Base-by-base conservation (phyloP, 2,888 invertebrate species). In the Drosophila paramelanica region DNA sequence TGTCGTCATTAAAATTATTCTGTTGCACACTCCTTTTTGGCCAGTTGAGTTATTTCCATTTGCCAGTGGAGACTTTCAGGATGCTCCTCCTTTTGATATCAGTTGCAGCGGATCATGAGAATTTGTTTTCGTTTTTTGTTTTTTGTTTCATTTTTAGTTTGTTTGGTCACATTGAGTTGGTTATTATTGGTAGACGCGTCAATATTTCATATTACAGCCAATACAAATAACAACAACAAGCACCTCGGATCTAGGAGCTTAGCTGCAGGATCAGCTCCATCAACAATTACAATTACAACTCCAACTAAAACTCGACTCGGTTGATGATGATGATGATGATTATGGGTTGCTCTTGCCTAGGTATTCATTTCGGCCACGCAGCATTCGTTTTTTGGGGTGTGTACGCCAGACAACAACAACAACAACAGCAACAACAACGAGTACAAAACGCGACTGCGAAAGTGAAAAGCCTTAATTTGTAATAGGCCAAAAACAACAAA, bases 401-500 rank as follows among this genome's bases (percentile, higher is more conserved):
- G 86, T 83, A 67, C 75, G 61, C 17, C 67, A 67, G 67, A 65
- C 73, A 61, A 75, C 66, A 50, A 59, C 33, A 33, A 33, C 31
- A 31, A 8, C 31, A 1, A 27, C 27, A 7, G 7, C 27, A 7
- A 8, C 27, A 31, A 31, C 27, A 27, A 27, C 27, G 17, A 17
- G 17, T 20, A 20, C 20, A 20, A 27, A 33, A 4, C 52, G 59
- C 49, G 75, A 74, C 58, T 77, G 64, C 77, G 65, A 89, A 89
- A 89, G 90, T 90, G 86, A 90, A 90, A 90, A 89, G 83, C 89
- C 80, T 89, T 89, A 81, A 90, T 90, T 88, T 90, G 81, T 87
- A 77, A 70, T 60, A 57, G 71, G 39, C 74, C 73, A 77, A 69
- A 77, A 73, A 67, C 61, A 53, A 69, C 47, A 46, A 49, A 27